phyloP scores from a whole-genome alignment of 2,797 vertebrate genomes.

The Melanogrammus aeglefinus region DNA sequence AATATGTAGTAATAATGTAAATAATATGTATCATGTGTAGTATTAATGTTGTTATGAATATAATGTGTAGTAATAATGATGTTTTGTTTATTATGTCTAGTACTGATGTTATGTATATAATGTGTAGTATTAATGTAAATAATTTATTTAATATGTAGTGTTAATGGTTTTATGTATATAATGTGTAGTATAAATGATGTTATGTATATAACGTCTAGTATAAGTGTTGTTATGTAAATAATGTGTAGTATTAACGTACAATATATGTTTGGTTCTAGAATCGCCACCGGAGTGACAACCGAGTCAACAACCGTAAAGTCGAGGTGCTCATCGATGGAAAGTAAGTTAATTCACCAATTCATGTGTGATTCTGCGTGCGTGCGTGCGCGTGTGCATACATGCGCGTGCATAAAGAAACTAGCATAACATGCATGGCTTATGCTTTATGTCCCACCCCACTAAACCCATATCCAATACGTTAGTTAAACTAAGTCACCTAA shows the following conservation, averaged over 20 bases:
- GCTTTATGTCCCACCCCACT: not conserved
- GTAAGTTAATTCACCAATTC: slow-evolving; percentile 70
- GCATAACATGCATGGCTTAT: not conserved
- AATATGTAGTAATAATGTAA: no score
- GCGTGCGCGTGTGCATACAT: slow-evolving; percentile 1
- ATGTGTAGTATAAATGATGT: no score
- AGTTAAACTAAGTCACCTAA: no score
- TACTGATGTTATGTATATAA: not conserved
- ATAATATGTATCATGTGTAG: not conserved
- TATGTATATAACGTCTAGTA: not conserved
- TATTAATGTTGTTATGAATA: not conserved
- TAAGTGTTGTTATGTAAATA: not conserved
- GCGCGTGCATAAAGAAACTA: not conserved
- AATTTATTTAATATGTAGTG: no score
- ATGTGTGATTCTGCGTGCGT: not conserved
- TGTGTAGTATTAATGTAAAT: not conserved
- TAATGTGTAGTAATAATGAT: not conserved
- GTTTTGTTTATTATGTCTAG: no score
- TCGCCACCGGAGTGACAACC: slow-evolving; percentile 87
- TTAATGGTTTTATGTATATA: no score
- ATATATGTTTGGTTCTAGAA: slow-evolving; percentile 67
- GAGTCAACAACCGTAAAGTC: slow-evolving; percentile 90
- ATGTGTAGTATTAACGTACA: not conserved
- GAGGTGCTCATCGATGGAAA: slow-evolving; percentile 83
- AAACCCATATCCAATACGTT: not conserved